phyloP scores from a whole-genome alignment of 2,113 vertebrate species.

The Barnardius zonarius region DNA sequence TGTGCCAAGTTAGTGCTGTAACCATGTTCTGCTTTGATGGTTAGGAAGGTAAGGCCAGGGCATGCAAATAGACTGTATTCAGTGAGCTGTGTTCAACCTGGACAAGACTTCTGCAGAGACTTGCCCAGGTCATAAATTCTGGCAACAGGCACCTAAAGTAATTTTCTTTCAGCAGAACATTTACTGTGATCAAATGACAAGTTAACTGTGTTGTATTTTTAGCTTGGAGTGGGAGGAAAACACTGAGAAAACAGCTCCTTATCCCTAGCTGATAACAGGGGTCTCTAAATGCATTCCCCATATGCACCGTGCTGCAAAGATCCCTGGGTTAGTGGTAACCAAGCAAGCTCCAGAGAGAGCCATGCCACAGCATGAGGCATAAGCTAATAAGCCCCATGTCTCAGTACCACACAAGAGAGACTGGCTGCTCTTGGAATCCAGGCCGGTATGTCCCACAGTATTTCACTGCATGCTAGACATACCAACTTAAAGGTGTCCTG shows the following conservation, averaged over 20 bases:
- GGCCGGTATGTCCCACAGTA: background rate
- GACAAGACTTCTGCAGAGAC: conserved; percentile 17
- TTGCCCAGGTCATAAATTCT: conserved; percentile 26
- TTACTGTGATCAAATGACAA: conserved; percentile 54
- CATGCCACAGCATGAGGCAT: background rate
- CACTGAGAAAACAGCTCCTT: conserved; percentile 35
- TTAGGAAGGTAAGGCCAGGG: conserved; percentile 14
- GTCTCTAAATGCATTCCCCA: conserved; percentile 1
- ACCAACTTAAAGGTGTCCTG: background rate
- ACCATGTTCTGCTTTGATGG: conserved; percentile 13
- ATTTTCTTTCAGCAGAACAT: conserved; percentile 33
- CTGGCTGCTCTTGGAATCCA: background rate
- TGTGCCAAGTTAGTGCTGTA: conserved; percentile 7
- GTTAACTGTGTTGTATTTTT: conserved; percentile 52
- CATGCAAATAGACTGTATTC: conserved; percentile 1
- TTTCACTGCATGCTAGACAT: background rate
- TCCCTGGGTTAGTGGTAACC: background rate
- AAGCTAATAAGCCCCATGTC: background rate
- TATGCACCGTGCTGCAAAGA: background rate
- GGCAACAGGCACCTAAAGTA: background rate
- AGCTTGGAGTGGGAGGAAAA: conserved; percentile 48
- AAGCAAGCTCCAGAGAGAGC: background rate
- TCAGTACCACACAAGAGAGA: background rate
- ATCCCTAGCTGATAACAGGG: conserved; percentile 14
- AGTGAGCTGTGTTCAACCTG: background rate